phyloP scores from a whole-genome alignment of 2,888 invertebrate species.

The Drosophila flavopinicola region DNA sequence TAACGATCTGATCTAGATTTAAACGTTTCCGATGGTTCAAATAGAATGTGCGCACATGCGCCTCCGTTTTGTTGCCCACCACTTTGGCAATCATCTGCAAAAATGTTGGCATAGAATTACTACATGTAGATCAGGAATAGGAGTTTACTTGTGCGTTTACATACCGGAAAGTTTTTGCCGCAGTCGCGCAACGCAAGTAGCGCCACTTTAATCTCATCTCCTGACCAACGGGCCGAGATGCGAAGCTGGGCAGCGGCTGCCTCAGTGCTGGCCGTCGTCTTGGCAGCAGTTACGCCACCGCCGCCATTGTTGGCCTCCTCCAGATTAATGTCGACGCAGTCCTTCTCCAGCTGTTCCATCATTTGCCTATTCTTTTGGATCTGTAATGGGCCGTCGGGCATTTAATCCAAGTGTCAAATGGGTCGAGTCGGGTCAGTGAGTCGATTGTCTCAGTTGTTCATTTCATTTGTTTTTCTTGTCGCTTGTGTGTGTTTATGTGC shows the following conservation, averaged over 20 bases:
- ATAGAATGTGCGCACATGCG: constrained; percentile 96
- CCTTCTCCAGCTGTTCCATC: constrained; percentile 85
- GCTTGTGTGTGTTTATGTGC: not conserved
- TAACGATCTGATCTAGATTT: constrained; percentile 93
- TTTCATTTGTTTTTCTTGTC: not conserved
- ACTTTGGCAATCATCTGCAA: constrained; percentile 95
- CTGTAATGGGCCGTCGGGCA: constrained; percentile 85
- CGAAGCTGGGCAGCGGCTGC: constrained; percentile 87
- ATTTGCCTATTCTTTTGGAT: constrained; percentile 98
- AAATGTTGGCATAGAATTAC: not conserved
- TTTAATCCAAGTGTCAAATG: constrained; percentile 70
- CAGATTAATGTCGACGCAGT: constrained; percentile 43
- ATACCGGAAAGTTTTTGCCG: constrained; percentile 93
- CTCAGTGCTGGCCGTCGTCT: constrained; percentile 86
- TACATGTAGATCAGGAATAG: not conserved
- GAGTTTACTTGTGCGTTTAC: constrained; percentile 61
- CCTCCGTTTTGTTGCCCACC: constrained; percentile 97
- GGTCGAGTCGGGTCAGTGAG: constrained; percentile 17
- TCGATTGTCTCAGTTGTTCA: constrained; percentile 2
- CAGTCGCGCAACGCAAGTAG: constrained; percentile 94
- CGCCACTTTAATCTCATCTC: constrained; percentile 95
- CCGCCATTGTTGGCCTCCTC: constrained; percentile 84
- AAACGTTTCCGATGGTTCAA: constrained; percentile 95
- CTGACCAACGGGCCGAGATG: constrained; percentile 95
- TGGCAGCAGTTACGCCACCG: constrained; percentile 80